Evolutionary conservation across 53 echinoderm and acorn worm species (phyloP).

Genomic region (Mesocentrotus franciscanus): DNA sequence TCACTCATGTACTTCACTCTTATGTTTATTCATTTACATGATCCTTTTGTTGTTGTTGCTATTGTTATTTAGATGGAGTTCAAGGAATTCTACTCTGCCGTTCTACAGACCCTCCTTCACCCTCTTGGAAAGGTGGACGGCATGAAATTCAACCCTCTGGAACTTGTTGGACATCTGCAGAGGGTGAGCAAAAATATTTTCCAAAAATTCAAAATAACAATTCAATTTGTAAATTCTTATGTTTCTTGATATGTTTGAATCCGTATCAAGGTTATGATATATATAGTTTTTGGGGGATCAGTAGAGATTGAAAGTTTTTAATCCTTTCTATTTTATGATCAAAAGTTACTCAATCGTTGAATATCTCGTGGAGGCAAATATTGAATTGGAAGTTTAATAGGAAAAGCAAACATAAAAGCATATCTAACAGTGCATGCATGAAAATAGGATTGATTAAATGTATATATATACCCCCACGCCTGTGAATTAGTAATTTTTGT

Average conservation of each 20-base stretch:
- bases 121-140: constrained; percentile 79
- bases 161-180: constrained; percentile 83
- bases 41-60: background rate
- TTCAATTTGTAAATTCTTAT: background rate
- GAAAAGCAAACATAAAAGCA: background rate
- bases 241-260: background rate
- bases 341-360: background rate
- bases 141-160: constrained; percentile 80
- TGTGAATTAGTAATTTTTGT: background rate
- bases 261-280: background rate
- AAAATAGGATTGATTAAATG: too few species aligned
- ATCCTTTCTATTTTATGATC: background rate
- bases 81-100: constrained; percentile 79
- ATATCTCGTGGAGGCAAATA: background rate
- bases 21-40: background rate
- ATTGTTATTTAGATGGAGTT: constrained; percentile 73
- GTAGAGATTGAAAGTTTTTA: background rate
- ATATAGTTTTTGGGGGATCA: background rate
- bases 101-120: constrained; percentile 84
- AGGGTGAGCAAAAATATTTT: constrained; percentile 69
- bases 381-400: background rate
- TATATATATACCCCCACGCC: background rate
- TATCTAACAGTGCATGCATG: background rate
- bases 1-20: background rate
- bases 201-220: background rate